Evolutionary conservation across 2,113 vertebrate genomes (phyloP).

Genomic region (Dromaius novaehollandiae): DNA sequence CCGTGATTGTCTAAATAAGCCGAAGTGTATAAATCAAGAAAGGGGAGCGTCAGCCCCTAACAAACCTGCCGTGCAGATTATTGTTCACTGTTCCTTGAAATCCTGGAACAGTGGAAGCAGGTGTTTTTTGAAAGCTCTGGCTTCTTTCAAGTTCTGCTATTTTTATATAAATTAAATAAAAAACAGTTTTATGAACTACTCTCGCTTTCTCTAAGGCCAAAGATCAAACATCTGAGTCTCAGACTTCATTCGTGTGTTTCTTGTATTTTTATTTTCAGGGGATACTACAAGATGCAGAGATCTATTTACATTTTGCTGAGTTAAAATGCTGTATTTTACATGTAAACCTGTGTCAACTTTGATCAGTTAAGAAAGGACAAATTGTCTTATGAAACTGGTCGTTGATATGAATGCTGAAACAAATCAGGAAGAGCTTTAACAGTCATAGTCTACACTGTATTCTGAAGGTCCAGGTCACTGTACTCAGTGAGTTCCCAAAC

Average conservation of each 20-base stretch:
- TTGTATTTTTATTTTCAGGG: not conserved
- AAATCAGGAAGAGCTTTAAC: not conserved
- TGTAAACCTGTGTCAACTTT: not conserved
- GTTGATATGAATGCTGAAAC: not conserved
- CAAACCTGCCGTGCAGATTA: not conserved
- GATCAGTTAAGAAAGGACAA: not conserved
- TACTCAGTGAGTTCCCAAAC: fast-evolving
- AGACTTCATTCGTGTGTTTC: not conserved
- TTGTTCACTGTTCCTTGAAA: not conserved
- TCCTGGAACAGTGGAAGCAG: not conserved
- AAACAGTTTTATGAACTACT: not conserved
- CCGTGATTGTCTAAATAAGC: not conserved
- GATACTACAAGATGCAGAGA: not conserved
- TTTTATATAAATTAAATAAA: not conserved
- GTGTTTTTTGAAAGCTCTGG: not conserved
- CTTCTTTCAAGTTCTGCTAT: not conserved
- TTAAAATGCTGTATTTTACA: not conserved
- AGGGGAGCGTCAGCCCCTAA: not conserved
- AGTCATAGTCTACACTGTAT: fast-evolving
- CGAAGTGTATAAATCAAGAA: not conserved
- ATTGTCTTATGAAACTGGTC: not conserved
- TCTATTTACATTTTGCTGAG: not conserved
- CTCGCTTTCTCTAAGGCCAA: not conserved
- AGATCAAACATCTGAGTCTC: not conserved
- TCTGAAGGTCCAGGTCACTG: fast-evolving